Evolutionary conservation across 2,888 invertebrate genomes (phyloP).

Genomic region (Drosophila suboccidentalis): DNA sequence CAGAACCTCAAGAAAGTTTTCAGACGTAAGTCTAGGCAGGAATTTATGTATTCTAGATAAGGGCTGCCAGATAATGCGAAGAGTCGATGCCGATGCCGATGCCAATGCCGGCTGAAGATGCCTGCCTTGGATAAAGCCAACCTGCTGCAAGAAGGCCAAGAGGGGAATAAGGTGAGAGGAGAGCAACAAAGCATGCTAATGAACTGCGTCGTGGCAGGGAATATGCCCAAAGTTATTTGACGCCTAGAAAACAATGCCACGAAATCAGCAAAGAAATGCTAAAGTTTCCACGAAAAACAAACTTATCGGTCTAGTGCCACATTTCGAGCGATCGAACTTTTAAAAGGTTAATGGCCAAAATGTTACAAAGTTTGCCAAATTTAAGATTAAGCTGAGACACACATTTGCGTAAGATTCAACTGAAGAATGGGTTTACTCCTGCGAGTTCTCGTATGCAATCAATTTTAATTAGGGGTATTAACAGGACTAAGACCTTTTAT

Average conservation of each 20-base stretch:
- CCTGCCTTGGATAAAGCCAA: conserved; percentile 31
- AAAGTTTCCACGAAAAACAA: conserved; percentile 47
- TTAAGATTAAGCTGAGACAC: conserved; percentile 3
- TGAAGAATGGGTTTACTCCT: not conserved
- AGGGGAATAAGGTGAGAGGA: conserved; percentile 3
- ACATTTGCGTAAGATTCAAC: conserved; percentile 20
- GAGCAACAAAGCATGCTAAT: conserved; percentile 56
- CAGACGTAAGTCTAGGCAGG: conserved; percentile 56
- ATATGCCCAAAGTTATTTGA: conserved; percentile 27
- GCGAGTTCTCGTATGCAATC: conserved; percentile 17
- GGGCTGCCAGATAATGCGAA: conserved; percentile 56
- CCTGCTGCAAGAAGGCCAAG: conserved; percentile 4
- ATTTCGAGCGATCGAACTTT: conserved; percentile 43
- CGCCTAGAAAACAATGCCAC: conserved; percentile 44
- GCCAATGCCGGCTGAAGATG: conserved; percentile 27
- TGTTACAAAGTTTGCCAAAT: conserved; percentile 36
- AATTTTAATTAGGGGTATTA: conserved; percentile 4
- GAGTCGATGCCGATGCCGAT: conserved; percentile 36
- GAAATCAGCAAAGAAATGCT: conserved; percentile 39
- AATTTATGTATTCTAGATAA: conserved; percentile 78
- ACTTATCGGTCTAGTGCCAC: conserved; percentile 52
- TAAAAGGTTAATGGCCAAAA: conserved; percentile 44
- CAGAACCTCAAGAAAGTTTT: conserved; percentile 57
- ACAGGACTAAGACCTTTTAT: not conserved
- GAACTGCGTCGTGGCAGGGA: conserved; percentile 50